Base-by-base conservation (phyloP, 2,113 vertebrate species). In the Lepus americanus region DNA sequence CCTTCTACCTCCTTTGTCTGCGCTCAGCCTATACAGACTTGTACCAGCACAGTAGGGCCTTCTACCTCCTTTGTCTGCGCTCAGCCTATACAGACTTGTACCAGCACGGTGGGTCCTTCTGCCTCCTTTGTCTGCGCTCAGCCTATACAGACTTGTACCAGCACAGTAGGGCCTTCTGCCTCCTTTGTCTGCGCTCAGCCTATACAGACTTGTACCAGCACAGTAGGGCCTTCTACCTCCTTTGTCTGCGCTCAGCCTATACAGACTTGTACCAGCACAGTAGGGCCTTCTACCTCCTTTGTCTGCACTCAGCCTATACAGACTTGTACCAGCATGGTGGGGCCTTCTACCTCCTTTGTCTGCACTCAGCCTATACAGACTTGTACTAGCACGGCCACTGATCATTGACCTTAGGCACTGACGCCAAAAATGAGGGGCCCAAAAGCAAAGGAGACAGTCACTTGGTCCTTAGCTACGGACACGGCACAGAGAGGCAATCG, bases 391-490 rank as follows among this genome's bases (percentile, higher is more conserved):
- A 63, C 53, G n/a, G 4, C 2, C 84, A 76, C 14, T 55, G 10
- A 94, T 61, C 87, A 91, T 14, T 63, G 82, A 87, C 22, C 64
- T 85, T 44, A 89, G 89, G 27, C 22, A 78, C 29, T 74, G n/a
- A 33, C 3, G 1, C 49, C n/a, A 31, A 89, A 16, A 63, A 84
- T 70, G 23, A 63, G 49, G 77, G 8, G 5, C 27, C 23, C 23
- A 11, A 70, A 1, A 55, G 90, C 31, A 70, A 93, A 39, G 25
- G n/a, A 88, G 78, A 25, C 73, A 73, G 61, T 83, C 87, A 94
- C 39, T 81, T 64, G 53, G 73, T 88, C 84, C 53, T 67, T 33
- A 44, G 81, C 14, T 69, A 87, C 27, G 53, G 27, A 92, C n/a
- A 69, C 91, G 55, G 83, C 9, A 73, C 82, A 88, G 27, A 36